These are phyloP conservation scores for Epistrophe grossulariae DNA, from an alignment of 2,888 invertebrate species.

Conservation along the genomic window DNA sequence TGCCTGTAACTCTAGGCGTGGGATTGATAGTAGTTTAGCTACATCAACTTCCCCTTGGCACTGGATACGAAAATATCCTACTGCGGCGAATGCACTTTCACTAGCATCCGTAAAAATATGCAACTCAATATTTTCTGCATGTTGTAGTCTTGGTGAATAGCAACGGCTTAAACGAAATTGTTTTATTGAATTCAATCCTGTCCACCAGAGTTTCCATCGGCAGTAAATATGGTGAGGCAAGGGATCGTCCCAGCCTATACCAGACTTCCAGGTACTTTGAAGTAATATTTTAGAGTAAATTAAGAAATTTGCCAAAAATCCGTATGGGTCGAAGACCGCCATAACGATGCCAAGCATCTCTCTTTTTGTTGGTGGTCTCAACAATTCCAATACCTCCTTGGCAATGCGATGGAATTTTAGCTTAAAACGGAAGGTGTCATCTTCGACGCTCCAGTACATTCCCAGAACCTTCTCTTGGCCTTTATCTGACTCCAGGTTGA, in stretches of 20 bases:
- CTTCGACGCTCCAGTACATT: conserved; percentile 70
- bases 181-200: neutral
- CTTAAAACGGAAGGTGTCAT: conserved; percentile 42
- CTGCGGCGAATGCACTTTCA: conserved; percentile 41
- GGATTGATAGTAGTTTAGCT: neutral
- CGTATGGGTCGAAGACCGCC: conserved; percentile 78
- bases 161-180: neutral
- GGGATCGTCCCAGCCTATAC: conserved; percentile 58
- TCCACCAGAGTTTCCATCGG: conserved; percentile 45
- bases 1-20: conserved; percentile 24
- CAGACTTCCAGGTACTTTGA: conserved; percentile 26
- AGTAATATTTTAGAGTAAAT: conserved; percentile 45
- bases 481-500: conserved; percentile 6
- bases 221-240: conserved; percentile 28
- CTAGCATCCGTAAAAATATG: conserved; percentile 38
- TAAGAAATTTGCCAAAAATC: conserved; percentile 66
- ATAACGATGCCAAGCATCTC: conserved; percentile 44
- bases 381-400: conserved; percentile 32
- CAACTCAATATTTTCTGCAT: conserved; percentile 1
- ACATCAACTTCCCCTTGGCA: neutral
- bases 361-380: conserved; percentile 73
- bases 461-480: conserved; percentile 68
- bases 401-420: conserved; percentile 61
- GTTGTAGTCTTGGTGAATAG: neutral
- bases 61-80: neutral